phyloP scores from a whole-genome alignment of 2,888 invertebrate genomes.

The Melieria omissa region DNA sequence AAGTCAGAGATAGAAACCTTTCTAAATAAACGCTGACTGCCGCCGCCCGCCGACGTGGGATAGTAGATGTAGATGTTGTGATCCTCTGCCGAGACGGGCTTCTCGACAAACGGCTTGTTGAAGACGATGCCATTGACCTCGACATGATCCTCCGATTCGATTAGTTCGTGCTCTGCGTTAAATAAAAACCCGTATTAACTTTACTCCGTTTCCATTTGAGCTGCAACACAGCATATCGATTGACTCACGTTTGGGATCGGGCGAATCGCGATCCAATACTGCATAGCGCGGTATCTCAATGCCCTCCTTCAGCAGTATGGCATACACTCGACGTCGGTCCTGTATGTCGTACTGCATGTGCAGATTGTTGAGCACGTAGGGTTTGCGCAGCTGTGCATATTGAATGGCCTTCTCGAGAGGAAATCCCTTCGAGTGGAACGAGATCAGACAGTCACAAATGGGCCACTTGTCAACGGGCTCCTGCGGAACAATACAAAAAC shows the following conservation, averaged over 20 bases:
- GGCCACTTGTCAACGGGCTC: slow-evolving; percentile 99
- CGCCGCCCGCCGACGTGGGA: slow-evolving; percentile 97
- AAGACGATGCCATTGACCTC: slow-evolving; percentile 96
- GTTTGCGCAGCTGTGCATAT: slow-evolving; percentile 92
- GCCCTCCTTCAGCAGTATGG: slow-evolving; percentile 91
- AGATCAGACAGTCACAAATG: slow-evolving; percentile 95
- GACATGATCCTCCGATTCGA: slow-evolving; percentile 96
- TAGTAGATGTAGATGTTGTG: slow-evolving; percentile 99
- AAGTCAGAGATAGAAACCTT: slow-evolving; percentile 74
- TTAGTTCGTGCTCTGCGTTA: slow-evolving; percentile 83
- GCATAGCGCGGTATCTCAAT: slow-evolving; percentile 98
- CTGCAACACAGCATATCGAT: not conserved
- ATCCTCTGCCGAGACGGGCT: slow-evolving; percentile 99
- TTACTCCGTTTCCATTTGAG: not conserved
- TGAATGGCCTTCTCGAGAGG: slow-evolving; percentile 97
- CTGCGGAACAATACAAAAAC: slow-evolving; percentile 56
- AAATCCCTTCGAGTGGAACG: slow-evolving; percentile 98
- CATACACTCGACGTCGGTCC: slow-evolving; percentile 94
- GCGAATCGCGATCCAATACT: slow-evolving; percentile 92
- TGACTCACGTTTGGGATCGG: slow-evolving; percentile 86
- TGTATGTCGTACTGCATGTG: slow-evolving; percentile 98
- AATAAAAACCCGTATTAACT: not conserved
- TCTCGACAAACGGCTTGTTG: slow-evolving; percentile 99
- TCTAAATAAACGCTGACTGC: slow-evolving; percentile 95
- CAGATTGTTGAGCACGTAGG: slow-evolving; percentile 97